Conservation (phyloP, 2,888 invertebrate genomes). For the Tenthredo distinguenda region DNA sequence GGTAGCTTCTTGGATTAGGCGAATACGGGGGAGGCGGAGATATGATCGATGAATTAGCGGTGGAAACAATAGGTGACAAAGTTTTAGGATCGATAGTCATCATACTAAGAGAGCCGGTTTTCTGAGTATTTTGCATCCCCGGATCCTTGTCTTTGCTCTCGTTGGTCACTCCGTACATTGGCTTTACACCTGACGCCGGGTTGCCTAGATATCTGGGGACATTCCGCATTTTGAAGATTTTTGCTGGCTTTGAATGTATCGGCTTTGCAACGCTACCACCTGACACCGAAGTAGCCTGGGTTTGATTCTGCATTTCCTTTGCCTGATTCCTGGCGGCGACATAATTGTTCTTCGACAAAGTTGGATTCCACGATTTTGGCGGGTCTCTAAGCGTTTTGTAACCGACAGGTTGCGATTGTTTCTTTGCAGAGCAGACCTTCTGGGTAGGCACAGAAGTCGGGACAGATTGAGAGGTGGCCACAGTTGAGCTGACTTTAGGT, state of each 20-base stretch:
- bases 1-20: constrained; percentile 70
- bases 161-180: constrained; percentile 80
- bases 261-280: constrained; percentile 62
- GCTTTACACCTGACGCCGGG: constrained; percentile 82
- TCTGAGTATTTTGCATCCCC: not conserved
- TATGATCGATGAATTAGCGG: constrained; percentile 70
- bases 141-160: constrained; percentile 65
- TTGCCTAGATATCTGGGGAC: constrained; percentile 81
- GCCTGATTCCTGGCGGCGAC: constrained; percentile 74
- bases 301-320: constrained; percentile 67
- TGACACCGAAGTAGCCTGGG: constrained; percentile 58
- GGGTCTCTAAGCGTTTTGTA: constrained; percentile 82
- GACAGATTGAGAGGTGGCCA: constrained; percentile 55
- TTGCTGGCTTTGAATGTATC: constrained; percentile 78
- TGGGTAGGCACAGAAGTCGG: constrained; percentile 60
- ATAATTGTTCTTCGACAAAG: constrained; percentile 79
- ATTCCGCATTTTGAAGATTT: constrained; percentile 82
- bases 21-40: constrained; percentile 74
- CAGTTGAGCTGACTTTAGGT: constrained; percentile 46
- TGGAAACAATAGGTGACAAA: constrained; percentile 79
- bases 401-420: constrained; percentile 76
- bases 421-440: constrained; percentile 58
- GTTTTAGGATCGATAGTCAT: constrained; percentile 82
- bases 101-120: constrained; percentile 68
- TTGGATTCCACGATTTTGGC: constrained; percentile 83